A percentile compares a stretch with the other conserved stretches of the same genome.
These are phyloP conservation scores for Galbula dea DNA, from an alignment of 2,113 vertebrate species.

Conservation along the genomic window DNA sequence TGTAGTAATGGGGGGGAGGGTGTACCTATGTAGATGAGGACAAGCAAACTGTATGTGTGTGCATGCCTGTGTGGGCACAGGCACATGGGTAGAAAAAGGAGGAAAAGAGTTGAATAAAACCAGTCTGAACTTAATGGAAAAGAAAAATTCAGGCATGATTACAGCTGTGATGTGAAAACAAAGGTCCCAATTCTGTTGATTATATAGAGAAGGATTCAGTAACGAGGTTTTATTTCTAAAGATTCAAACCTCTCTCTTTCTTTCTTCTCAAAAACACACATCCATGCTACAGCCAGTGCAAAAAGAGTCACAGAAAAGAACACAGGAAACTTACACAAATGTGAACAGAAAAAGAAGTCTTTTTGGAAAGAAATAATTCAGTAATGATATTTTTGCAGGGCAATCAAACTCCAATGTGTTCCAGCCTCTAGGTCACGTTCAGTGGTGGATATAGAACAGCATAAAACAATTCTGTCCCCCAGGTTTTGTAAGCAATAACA, in stretches of 20 bases:
- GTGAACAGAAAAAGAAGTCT: not conserved
- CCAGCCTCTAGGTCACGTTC: not conserved
- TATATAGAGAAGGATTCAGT: not conserved
- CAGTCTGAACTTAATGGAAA: not conserved
- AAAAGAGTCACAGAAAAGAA: not conserved
- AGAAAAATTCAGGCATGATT: constrained; percentile 15
- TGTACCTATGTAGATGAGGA: accelerated
- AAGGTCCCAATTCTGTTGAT: not conserved
- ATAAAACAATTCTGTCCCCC: accelerated
- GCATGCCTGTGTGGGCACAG: too few species aligned
- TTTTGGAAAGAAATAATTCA: not conserved
- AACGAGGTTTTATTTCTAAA: not conserved
- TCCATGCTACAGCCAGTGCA: not conserved
- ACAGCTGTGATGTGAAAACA: not conserved
- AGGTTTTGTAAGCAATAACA: not conserved
- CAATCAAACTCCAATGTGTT: not conserved
- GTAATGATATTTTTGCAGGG: not conserved
- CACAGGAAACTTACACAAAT: not conserved
- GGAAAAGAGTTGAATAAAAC: not conserved
- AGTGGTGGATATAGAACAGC: not conserved
- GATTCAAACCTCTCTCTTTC: not conserved
- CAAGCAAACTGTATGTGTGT: not conserved
- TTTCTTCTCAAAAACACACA: not conserved
- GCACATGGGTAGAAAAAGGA: not conserved
- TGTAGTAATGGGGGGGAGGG: not conserved